phyloP scores from a whole-genome alignment of 35 echinoderm and acorn worm species.

The Acanthaster planci region DNA sequence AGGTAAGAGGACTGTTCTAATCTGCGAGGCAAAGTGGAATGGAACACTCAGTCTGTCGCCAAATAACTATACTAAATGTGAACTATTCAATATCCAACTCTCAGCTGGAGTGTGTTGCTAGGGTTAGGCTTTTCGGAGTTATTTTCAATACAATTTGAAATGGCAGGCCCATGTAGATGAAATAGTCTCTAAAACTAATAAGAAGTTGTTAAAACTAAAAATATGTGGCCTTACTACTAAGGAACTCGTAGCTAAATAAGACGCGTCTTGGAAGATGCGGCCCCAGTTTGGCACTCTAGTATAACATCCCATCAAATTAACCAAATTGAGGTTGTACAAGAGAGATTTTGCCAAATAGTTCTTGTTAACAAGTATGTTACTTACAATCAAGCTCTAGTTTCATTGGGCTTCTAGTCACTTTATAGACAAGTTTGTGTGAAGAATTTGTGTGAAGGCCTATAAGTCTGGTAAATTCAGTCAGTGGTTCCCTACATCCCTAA shows the following conservation, averaged over 20 bases:
- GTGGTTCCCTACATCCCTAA: no score
- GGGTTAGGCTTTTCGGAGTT: background rate
- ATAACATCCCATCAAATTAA: background rate
- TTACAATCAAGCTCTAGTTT: background rate
- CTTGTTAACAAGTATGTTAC: background rate
- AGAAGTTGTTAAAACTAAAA: background rate
- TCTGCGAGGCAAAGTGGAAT: no score
- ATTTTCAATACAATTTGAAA: background rate
- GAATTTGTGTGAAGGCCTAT: background rate
- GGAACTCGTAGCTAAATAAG: background rate
- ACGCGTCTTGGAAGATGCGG: background rate
- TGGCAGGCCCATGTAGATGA: background rate
- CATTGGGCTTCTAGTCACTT: background rate
- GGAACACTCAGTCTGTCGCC: no score
- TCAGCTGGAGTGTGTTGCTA: background rate
- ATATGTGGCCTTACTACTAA: background rate
- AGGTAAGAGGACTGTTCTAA: no score
- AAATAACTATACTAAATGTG: no score
- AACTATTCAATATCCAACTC: no score
- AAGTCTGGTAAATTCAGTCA: background rate
- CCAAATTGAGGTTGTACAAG: background rate
- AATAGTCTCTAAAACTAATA: background rate
- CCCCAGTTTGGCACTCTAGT: conserved; percentile 2
- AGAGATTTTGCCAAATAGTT: background rate
- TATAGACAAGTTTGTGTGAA: conserved; percentile 41